Conservation (phyloP, 2,888 invertebrate genomes). For the Leucophenga montana region DNA sequence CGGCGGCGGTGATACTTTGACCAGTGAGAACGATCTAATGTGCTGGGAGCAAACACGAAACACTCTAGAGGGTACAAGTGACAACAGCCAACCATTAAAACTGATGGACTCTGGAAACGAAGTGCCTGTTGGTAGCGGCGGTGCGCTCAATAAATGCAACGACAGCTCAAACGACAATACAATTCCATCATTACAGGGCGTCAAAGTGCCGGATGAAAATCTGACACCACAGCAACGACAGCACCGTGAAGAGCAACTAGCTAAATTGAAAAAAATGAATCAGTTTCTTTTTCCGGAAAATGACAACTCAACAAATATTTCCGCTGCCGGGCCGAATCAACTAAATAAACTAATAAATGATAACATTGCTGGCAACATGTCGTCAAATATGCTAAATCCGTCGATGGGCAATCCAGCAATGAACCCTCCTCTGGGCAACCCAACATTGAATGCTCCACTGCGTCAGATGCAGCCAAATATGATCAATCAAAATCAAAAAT, state of each 20-base stretch:
- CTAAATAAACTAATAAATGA: slow-evolving; percentile 45
- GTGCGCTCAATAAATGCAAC: slow-evolving; percentile 43
- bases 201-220: slow-evolving; percentile 96
- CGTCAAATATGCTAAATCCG: slow-evolving; percentile 50
- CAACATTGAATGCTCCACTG: slow-evolving; percentile 46
- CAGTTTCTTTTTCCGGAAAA: slow-evolving; percentile 93
- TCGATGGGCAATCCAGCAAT: slow-evolving; percentile 35
- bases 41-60: slow-evolving; percentile 74
- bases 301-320: slow-evolving; percentile 41
- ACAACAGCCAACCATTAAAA: slow-evolving; percentile 50
- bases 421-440: slow-evolving; percentile 29
- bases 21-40: slow-evolving; percentile 73
- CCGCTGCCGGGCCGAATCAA: slow-evolving; percentile 33
- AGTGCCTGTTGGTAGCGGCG: slow-evolving; percentile 37
- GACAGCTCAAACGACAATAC: slow-evolving; percentile 63
- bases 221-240: slow-evolving; percentile 96
- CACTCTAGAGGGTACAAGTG: slow-evolving; percentile 49
- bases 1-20: slow-evolving; percentile 45
- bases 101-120: slow-evolving; percentile 52
- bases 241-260: slow-evolving; percentile 93
- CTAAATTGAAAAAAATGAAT: slow-evolving; percentile 91
- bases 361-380: slow-evolving; percentile 27
- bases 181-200: slow-evolving; percentile 81
- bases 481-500: slow-evolving; percentile 42
- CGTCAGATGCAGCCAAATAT: slow-evolving; percentile 49